These are phyloP conservation scores for Chloroceryle inda DNA, from an alignment of 2,797 vertebrate genomes.

Conservation along the genomic window DNA sequence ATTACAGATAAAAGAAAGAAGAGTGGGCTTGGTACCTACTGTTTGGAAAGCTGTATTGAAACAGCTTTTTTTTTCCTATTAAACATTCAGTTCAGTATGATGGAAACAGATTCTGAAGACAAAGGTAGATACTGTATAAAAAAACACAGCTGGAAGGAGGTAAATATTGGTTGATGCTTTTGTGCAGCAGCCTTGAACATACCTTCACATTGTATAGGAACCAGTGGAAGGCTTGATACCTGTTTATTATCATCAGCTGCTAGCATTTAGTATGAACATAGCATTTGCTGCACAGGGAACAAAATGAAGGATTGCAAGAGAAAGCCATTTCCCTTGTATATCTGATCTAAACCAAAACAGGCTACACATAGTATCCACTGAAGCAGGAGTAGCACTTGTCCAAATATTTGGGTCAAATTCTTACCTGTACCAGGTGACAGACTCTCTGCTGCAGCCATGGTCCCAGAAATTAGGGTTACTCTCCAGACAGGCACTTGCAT, in stretches of 20 bases:
- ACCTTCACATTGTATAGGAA: not conserved
- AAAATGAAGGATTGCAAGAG: not conserved
- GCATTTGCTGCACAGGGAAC: not conserved
- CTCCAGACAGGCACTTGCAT: not conserved
- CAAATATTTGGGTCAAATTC: not conserved
- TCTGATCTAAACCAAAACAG: not conserved
- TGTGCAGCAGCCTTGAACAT: not conserved
- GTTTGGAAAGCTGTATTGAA: conserved; percentile 69
- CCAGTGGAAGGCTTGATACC: not conserved
- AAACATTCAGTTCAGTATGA: conserved; percentile 10
- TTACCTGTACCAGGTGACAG: not conserved
- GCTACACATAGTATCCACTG: not conserved
- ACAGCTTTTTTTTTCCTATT: not conserved
- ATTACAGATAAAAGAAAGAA: conserved; percentile 19
- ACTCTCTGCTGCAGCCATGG: not conserved
- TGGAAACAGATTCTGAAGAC: conserved; percentile 7
- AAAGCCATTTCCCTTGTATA: not conserved
- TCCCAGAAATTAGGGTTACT: not conserved
- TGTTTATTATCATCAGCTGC: not conserved
- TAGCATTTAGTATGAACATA: not conserved
- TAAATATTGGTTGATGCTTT: not conserved
- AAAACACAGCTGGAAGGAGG: not conserved
- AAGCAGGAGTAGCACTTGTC: not conserved
- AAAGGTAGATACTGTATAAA: conserved; percentile 10
- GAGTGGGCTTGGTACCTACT: conserved; percentile 25